Base-by-base conservation (phyloP, 2,888 invertebrate genomes). In the Adelphocoris suturalis region DNA sequence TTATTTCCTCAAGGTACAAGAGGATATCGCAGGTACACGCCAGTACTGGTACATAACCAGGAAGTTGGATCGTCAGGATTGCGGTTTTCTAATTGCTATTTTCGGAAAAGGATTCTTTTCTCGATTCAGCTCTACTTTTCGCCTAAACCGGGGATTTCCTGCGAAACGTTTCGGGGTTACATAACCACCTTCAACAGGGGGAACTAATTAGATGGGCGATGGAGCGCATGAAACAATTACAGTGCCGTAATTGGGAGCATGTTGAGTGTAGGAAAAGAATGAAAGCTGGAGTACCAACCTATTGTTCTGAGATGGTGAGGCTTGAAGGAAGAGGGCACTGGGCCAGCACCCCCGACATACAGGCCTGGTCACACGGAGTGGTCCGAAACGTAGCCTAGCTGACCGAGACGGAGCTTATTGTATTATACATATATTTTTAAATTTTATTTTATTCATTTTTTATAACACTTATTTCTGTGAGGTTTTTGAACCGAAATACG, bases 211-310 rank as follows among this genome's bases (percentile, higher is more conserved):
- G 68, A 19, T 23, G 68, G 12, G 68, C 68, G 68, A 68, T 68
- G 68, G 68, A 68, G 68, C 68, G 27, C 68, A 68, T 68, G 68
- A 68, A 68, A 68, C 68, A 68, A 68, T 68, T 68, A 68, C 27
- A 19, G 68, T 23, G 23, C 23, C 2, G 7, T 16, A n/a, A 57
- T 7, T 37, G 37, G 37, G 37, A 37, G 3, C 37, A 37, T 4
- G 37, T n/a, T 12, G 12, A 52, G 13, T 52, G 12, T 1, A n/a
- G n/a, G n/a, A 57, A 16, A 57, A 16, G 57, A 14, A 57, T 16
- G 14, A 7, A n/a, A n/a, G 16, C 12, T 16, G 52, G 12, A 52
- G 57, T 57, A n/a, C n/a, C n/a, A n/a, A n/a, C n/a, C n/a, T n/a
- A 57, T 57, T 57, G 57, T 57, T 7, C 16, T 0, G n/a, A n/a